Evolutionary conservation across 2,113 vertebrate genomes (phyloP).

Genomic region (Lagopus muta): DNA sequence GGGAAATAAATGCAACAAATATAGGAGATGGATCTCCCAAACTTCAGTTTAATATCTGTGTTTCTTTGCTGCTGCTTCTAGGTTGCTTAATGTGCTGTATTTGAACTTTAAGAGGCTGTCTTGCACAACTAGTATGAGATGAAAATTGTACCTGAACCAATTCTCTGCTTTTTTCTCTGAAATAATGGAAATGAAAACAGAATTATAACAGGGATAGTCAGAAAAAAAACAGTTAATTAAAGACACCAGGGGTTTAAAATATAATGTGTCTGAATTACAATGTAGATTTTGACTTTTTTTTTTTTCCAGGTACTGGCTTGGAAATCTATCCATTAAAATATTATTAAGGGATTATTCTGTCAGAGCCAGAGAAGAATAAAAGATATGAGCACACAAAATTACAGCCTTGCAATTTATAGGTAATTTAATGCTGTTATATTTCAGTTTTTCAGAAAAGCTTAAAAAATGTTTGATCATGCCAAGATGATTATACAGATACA

Average conservation of each 20-base stretch:
- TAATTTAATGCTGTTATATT: constrained; percentile 64
- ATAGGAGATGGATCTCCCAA: background rate
- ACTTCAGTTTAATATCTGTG: background rate
- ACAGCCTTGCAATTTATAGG: constrained; percentile 56
- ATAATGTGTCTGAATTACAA: constrained; percentile 33
- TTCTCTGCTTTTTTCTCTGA: background rate
- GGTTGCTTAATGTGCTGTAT: background rate
- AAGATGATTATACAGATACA: constrained; percentile 37
- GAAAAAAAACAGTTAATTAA: constrained; percentile 46
- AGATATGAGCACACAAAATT: constrained; percentile 63
- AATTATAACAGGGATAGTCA: background rate
- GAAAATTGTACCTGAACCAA: background rate
- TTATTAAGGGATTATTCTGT: constrained; percentile 59
- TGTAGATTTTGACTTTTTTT: constrained; percentile 35
- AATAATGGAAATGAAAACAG: constrained; percentile 45
- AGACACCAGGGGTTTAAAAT: constrained; percentile 31
- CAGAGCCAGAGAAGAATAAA: constrained; percentile 55
- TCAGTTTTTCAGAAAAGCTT: constrained; percentile 47
- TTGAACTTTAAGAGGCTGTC: background rate
- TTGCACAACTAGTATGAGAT: background rate
- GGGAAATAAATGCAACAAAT: background rate
- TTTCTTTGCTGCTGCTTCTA: background rate
- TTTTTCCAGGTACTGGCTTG: constrained; percentile 45
- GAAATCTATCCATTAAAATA: constrained; percentile 70
- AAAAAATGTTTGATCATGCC: constrained; percentile 25